phyloP scores from a whole-genome alignment of 2,888 invertebrate species.

The Diarsia brunnea region DNA sequence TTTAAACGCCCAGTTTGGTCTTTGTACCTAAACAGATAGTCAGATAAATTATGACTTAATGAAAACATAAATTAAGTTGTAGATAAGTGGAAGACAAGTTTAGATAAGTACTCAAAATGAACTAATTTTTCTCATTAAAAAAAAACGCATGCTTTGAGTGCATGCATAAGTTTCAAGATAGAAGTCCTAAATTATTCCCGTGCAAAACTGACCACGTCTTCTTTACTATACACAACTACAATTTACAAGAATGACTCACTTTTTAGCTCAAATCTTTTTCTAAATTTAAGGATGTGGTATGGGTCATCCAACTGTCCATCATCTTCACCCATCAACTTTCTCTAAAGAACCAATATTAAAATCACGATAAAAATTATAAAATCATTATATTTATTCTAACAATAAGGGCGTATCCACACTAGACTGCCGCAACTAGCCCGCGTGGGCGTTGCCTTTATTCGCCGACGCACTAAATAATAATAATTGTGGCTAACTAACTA shows the following conservation, averaged over 20 bases:
- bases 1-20: background rate
- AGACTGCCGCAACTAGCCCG: constrained; percentile 59
- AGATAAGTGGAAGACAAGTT: background rate
- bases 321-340: too few relatives aligned
- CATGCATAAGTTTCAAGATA: background rate
- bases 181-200: background rate
- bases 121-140: background rate
- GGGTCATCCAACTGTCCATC: too few relatives aligned
- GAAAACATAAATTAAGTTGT: background rate
- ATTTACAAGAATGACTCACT: background rate
- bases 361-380: background rate
- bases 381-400: background rate
- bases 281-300: too few relatives aligned
- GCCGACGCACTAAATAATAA: constrained; percentile 88
- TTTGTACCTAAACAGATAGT: background rate
- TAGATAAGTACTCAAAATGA: background rate
- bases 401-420: constrained; percentile 67
- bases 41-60: background rate
- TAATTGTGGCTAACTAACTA: constrained; percentile 89
- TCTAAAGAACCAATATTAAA: background rate
- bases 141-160: background rate
- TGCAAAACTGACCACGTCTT: too few relatives aligned
- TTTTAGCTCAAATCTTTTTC: background rate
- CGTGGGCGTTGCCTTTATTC: constrained; percentile 86
- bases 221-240: too few relatives aligned